Evolutionary conservation across 1,140 invertebrate species (phyloP), one percentile per base, ranked within the genome.

Genomic region (Lepidurus packardi): DNA sequence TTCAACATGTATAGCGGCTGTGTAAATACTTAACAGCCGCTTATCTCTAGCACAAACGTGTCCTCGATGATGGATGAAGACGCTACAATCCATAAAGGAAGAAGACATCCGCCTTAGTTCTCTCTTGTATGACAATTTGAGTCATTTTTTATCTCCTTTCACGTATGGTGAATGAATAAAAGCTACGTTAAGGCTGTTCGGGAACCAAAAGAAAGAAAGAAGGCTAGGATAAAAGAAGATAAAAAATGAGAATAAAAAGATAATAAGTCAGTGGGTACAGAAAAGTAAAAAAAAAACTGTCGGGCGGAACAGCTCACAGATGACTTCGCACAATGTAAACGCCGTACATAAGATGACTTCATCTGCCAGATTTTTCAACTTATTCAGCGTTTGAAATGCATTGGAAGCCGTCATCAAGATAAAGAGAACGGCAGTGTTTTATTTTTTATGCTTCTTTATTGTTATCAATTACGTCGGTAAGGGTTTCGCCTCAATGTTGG

Each of bases 61-160:
- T 9, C 53, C 21, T 65, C 13, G 53, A 65, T 65, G 53, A 65
- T 65, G 53, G 53, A 65, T 65, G 53, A 65, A 65, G 53, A 65
- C 53, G 13, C 53, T 34, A 34, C 34, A 34, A 4, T 34, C 34
- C 34, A 34, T 34, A 65, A 65, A 21, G 13, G 53, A 65, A 21
- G 13, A 65, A 65, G 53, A 65, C 53, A 65, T 65, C 53, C 53
- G 53, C 53, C 21, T 21, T 65, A 13, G 53, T 65, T 65, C 53
- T 21, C n/a, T 65, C 53, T 16, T 65, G 53, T 16, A n/a, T 13
- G 53, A 65, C 53, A 65, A 65, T 65, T 65, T 65, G 53, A 65
- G 16, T 65, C 53, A 65, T 65, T 65, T 16, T 65, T 65, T 65
- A 65, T 65, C n/a, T 65, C 53, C 16, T n/a, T 65, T 65, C 53